Percentiles rank a stretch among this genome's conserved stretches.
Conservation (phyloP, 1,140 invertebrate genomes). For the Diprion similis region DNA sequence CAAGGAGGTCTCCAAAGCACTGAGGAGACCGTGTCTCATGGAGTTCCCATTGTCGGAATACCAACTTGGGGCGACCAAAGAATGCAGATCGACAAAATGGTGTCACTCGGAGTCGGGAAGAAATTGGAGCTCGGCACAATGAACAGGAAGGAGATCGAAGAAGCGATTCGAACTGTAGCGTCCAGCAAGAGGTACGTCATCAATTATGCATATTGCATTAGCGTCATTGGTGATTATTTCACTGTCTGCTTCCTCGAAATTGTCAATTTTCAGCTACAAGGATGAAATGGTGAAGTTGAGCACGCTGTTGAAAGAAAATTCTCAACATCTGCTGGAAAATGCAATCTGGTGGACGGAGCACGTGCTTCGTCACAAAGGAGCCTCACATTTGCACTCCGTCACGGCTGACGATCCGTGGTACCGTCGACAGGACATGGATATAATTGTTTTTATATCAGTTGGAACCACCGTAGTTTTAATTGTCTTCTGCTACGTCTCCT, state of each 20-base stretch:
- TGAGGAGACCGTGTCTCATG: slow-evolving; percentile 63
- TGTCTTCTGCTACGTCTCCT: background rate
- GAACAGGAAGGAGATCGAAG: background rate
- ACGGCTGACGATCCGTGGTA: slow-evolving; percentile 52
- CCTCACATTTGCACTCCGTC: slow-evolving; percentile 53
- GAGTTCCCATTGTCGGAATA: slow-evolving; percentile 48
- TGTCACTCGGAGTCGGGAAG: background rate
- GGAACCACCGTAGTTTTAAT: background rate
- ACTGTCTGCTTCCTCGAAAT: background rate
- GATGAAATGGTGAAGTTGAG: background rate
- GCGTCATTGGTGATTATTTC: slow-evolving; percentile 28
- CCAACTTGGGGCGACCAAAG: slow-evolving; percentile 21
- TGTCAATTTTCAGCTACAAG: slow-evolving; percentile 10
- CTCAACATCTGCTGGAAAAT: slow-evolving; percentile 50
- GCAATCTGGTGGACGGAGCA: slow-evolving; percentile 67
- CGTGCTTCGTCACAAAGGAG: slow-evolving; percentile 62
- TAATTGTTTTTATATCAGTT: slow-evolving; percentile 33
- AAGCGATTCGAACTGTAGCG: background rate
- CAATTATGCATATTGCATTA: background rate
- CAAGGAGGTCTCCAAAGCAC: slow-evolving; percentile 68
- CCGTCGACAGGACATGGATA: slow-evolving; percentile 41
- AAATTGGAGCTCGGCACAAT: slow-evolving; percentile 11
- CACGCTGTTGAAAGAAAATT: slow-evolving; percentile 53
- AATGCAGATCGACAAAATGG: slow-evolving; percentile 25
- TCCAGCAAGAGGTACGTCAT: background rate